Evolutionary conservation across 2,113 vertebrate genomes (phyloP).

Genomic region (Cavia porcellus): DNA sequence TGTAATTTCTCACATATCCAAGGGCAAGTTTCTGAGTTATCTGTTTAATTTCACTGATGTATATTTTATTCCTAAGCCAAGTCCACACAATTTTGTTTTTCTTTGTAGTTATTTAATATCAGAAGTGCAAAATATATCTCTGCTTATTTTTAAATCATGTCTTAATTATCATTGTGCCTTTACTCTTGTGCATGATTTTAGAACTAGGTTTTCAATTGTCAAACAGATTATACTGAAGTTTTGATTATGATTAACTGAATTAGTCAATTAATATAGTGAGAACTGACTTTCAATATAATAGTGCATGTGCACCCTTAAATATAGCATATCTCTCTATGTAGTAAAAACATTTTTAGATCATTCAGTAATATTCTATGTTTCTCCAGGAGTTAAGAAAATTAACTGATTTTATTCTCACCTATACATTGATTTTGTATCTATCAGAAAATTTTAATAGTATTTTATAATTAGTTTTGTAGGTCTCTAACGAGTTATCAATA

Average conservation of each 20-base stretch:
- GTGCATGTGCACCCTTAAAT: not conserved
- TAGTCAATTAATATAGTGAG: slow-evolving; percentile 1
- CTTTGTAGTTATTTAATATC: slow-evolving; percentile 33
- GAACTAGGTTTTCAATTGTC: slow-evolving; percentile 5
- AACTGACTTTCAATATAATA: not conserved
- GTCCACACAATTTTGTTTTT: slow-evolving; percentile 6
- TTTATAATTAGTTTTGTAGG: not conserved
- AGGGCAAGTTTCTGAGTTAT: not conserved
- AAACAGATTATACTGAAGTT: slow-evolving; percentile 2
- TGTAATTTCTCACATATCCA: slow-evolving; percentile 28
- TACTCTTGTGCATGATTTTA: not conserved
- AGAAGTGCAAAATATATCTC: slow-evolving; percentile 26
- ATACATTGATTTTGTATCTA: slow-evolving; percentile 10
- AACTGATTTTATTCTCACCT: not conserved
- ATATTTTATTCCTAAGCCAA: slow-evolving; percentile 32
- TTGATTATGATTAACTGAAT: slow-evolving; percentile 7
- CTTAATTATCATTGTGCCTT: not conserved
- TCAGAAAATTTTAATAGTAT: not conserved
- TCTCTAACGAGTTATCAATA: not conserved
- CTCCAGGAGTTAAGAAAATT: not conserved
- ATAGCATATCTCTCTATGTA: not conserved
- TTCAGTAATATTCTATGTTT: not conserved
- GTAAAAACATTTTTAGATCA: not conserved
- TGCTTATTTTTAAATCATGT: slow-evolving; percentile 43
- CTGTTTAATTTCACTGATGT: slow-evolving; percentile 45